phyloP scores from a whole-genome alignment of 2,888 invertebrate species.

The Epinotia brunnichana region DNA sequence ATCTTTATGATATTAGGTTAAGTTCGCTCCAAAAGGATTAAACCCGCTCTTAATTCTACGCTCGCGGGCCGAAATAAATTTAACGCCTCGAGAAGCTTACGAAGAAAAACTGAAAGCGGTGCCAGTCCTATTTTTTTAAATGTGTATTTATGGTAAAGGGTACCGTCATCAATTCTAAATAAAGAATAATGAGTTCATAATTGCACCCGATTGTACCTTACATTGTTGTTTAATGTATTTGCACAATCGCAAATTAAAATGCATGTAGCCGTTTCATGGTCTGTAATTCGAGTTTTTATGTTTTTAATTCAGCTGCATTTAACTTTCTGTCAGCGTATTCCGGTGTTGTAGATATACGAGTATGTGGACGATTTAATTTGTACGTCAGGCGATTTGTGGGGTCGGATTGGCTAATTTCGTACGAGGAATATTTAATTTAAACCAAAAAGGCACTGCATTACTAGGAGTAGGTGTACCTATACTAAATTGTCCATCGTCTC shows the following conservation, averaged over 20 bases:
- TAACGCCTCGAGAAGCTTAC: conserved; percentile 78
- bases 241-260: conserved; percentile 54
- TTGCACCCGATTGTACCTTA: conserved; percentile 64
- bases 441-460: background rate
- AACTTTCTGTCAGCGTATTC: conserved; percentile 50
- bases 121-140: conserved; percentile 6
- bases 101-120: conserved; percentile 74
- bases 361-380: conserved; percentile 8
- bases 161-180: conserved; percentile 1
- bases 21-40: conserved; percentile 82
- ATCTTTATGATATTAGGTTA: conserved; percentile 82
- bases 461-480: too few species aligned
- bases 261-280: conserved; percentile 47
- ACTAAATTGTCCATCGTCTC: background rate
- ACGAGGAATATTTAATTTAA: background rate
- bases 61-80: conserved; percentile 81
- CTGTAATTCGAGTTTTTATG: conserved; percentile 54
- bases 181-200: conserved; percentile 34
- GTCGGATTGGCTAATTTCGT: background rate
- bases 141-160: background rate
- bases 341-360: conserved; percentile 25
- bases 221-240: conserved; percentile 59
- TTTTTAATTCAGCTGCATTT: conserved; percentile 59
- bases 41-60: conserved; percentile 79
- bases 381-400: background rate